Base-by-base conservation (phyloP, 2,113 vertebrate species). In the Gavialis gangeticus region DNA sequence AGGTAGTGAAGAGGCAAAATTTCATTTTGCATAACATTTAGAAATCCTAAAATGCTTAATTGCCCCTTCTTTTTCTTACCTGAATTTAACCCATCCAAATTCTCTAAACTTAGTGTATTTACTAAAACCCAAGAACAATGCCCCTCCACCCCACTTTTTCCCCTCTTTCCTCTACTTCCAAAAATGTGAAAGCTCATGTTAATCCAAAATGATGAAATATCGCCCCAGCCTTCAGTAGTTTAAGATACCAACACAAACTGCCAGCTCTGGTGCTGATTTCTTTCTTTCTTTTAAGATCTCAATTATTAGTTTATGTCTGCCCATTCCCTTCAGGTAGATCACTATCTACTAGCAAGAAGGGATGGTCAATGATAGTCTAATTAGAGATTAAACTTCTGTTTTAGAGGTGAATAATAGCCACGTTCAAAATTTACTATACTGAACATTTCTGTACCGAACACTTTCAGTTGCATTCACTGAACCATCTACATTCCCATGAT, bases 21-120 rank as follows among this genome's bases (percentile, higher is more conserved):
- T 56, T 96, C 91, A 84, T 94, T 56, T 79, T 91, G 87, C 85
- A 55, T 76, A 78, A 73, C 81, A 25, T 62, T 79, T 59, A 60
- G 30, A 37, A 46, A 37, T 94, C 94, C 85, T 92, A 63, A 94
- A 88, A 85, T 83, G 28, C 66, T 55, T 34, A 3, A 37, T 81
- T 60, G 27, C 46, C 75, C 85, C 82, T 96, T 75, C 82, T 30
- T 8, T 94, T 58, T 83, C 88, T 89, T 69, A 69, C 12, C 80
- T 85, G 60, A 79, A 93, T 95, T 93, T 96, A 85, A 89, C 4
- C 4, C 67, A 81, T 91, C 86, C 90, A 85, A 89, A 93, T 91
- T 75, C 64, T 64, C 79, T 54, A 15, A 75, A 92, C 94, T 57
- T 91, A 84, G 27, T 75, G n/a, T 64, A 63, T 85, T 75, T 30